A percentile compares a stretch with the other conserved stretches of the same genome.
These are phyloP conservation scores for Magallana angulata DNA, from an alignment of 1,140 invertebrate species.

Conservation along the genomic window DNA sequence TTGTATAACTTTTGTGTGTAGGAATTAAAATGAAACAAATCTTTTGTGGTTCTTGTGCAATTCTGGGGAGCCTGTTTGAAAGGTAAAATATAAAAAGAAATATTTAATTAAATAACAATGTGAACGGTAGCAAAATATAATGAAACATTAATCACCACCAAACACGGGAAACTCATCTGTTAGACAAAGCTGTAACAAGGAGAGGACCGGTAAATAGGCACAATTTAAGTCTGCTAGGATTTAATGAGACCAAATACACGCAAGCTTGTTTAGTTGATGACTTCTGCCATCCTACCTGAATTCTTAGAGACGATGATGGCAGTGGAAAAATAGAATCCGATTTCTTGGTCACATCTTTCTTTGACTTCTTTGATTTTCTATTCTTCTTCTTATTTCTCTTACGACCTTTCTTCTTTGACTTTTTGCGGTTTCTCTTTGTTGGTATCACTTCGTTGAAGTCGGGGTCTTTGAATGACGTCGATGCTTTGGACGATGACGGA, in stretches of 20 bases:
- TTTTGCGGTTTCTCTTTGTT: slow-evolving; percentile 55
- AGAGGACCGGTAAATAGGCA: background rate
- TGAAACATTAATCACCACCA: background rate
- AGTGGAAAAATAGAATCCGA: slow-evolving; percentile 27
- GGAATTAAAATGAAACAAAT: slow-evolving; percentile 72
- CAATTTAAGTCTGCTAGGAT: background rate
- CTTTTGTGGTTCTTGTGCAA: slow-evolving; percentile 72
- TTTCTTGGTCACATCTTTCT: slow-evolving; percentile 41
- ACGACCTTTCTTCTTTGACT: slow-evolving; percentile 55
- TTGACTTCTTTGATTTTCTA: slow-evolving; percentile 56
- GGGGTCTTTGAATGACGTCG: slow-evolving; percentile 22
- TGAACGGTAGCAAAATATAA: background rate
- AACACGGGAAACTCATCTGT: slow-evolving; percentile 4
- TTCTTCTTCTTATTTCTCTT: slow-evolving; percentile 62
- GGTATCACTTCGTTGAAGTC: slow-evolving; percentile 37
- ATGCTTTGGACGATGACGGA: slow-evolving; percentile 13
- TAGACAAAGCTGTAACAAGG: background rate
- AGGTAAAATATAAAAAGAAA: background rate
- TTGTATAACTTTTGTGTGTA: slow-evolving; percentile 70
- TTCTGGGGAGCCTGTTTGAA: slow-evolving; percentile 69
- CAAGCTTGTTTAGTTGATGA: background rate
- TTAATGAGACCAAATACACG: slow-evolving; percentile 8
- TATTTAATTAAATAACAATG: background rate
- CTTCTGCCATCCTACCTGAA: slow-evolving; percentile 24
- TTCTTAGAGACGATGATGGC: slow-evolving; percentile 9